Conservation (phyloP, 2,113 vertebrate genomes). For the Phaethon lepturus region DNA sequence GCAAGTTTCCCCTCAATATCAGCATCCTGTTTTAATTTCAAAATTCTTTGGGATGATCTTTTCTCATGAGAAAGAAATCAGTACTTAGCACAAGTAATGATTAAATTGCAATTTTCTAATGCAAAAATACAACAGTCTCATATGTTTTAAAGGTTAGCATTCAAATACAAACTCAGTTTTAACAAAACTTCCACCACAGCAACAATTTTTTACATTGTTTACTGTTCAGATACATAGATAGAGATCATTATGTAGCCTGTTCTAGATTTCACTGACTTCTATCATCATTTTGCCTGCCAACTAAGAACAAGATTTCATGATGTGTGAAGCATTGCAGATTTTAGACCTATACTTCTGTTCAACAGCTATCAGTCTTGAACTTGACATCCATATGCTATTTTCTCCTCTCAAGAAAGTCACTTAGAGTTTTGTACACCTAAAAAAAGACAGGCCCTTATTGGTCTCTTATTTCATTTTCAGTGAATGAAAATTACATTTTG, state of each 20-base stretch:
- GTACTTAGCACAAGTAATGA: neutral
- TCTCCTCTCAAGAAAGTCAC: constrained; percentile 44
- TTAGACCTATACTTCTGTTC: constrained; percentile 59
- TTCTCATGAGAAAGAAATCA: neutral
- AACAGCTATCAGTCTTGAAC: constrained; percentile 52
- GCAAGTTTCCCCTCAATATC: neutral
- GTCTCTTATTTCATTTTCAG: constrained; percentile 21
- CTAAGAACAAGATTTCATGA: constrained; percentile 43
- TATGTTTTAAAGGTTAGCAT: neutral
- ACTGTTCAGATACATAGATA: neutral
- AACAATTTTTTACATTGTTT: neutral
- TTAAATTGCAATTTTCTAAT: neutral
- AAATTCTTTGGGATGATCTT: neutral
- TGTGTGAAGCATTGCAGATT: constrained; percentile 54
- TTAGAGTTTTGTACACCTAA: neutral
- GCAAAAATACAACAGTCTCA: neutral
- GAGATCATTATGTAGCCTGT: neutral
- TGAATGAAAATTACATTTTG: constrained; percentile 40
- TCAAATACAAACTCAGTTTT: neutral
- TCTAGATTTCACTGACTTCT: constrained; percentile 44
- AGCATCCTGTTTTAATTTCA: neutral
- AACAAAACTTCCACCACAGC: neutral
- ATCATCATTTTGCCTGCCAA: constrained; percentile 20
- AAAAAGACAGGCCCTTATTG: neutral
- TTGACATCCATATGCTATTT: constrained; percentile 63